Evolutionary conservation across 2,113 vertebrate genomes (phyloP).

Genomic region (Chaetops frenatus): DNA sequence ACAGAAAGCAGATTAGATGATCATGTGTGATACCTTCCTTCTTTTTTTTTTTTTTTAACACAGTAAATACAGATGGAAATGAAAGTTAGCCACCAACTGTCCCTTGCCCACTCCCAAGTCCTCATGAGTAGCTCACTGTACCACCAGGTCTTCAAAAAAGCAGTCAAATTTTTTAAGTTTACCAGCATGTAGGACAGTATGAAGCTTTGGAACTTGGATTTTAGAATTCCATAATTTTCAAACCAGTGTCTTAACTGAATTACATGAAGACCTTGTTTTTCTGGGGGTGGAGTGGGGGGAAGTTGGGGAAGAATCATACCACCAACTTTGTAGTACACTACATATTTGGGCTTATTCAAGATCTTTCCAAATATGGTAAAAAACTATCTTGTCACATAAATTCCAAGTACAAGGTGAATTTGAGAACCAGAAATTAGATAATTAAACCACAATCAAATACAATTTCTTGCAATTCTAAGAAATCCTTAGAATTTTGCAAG

Average conservation of each 20-base stretch:
- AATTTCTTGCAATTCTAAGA: background rate
- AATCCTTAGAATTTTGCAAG: background rate
- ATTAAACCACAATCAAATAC: background rate
- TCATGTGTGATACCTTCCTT: accelerated
- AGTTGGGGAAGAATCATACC: background rate
- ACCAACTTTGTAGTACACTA: background rate
- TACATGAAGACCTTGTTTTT: background rate
- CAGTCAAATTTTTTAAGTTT: background rate
- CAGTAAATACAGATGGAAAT: background rate
- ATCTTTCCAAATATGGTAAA: background rate
- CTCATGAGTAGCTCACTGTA: background rate
- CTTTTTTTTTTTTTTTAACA: background rate
- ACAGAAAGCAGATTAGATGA: background rate
- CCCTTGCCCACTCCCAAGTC: background rate
- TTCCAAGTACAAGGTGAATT: background rate
- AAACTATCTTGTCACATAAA: background rate
- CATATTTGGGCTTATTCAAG: background rate
- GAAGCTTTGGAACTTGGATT: background rate
- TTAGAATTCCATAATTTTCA: background rate
- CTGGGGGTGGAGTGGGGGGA: accelerated
- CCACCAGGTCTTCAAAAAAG: background rate
- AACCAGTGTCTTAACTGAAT: background rate
- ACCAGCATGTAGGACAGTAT: background rate
- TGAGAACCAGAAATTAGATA: background rate
- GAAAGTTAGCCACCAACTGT: background rate